Conservation (phyloP, 2,797 vertebrate species). For the Galaxias olidus region DNA sequence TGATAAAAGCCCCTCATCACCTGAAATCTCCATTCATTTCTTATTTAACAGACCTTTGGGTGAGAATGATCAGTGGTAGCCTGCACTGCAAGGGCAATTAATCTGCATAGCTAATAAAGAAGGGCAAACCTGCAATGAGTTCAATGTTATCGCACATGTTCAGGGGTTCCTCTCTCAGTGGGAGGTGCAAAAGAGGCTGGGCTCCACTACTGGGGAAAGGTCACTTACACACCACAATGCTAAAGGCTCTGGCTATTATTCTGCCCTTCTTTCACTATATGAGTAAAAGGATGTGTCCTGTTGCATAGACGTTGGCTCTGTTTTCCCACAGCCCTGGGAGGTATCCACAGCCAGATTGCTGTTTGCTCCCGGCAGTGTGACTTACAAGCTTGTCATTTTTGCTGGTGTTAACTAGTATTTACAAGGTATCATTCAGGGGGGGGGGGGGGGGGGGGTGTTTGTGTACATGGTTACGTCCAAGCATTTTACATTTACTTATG, state of each 20-base stretch:
- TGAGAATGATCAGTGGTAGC: conserved; percentile 63
- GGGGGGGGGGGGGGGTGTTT: conserved; percentile 17
- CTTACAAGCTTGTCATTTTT: conserved; percentile 9
- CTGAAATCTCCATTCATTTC: conserved; percentile 56
- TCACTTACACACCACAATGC: conserved; percentile 18
- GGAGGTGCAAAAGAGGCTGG: conserved; percentile 37
- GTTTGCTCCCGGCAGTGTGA: conserved; percentile 8
- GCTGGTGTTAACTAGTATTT: conserved; percentile 25
- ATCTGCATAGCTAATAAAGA: conserved; percentile 64
- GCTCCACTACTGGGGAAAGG: conserved; percentile 8
- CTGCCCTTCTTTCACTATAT: conserved; percentile 14
- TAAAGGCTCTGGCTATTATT: conserved; percentile 28
- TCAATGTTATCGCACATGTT: conserved; percentile 69
- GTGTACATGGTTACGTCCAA: conserved; percentile 19
- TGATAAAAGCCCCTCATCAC: conserved; percentile 52
- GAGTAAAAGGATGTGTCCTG: neutral
- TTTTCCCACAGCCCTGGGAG: conserved; percentile 20
- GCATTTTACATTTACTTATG: conserved; percentile 10
- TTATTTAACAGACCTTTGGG: conserved; percentile 63
- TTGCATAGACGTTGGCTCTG: neutral
- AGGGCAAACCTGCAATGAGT: conserved; percentile 68
- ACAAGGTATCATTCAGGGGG: conserved; percentile 27
- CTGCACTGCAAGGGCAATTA: conserved; percentile 57
- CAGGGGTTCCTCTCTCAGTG: conserved; percentile 46
- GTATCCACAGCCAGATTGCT: conserved; percentile 24